A percentile compares a stretch with the other conserved stretches of the same genome.
phyloP scores from a whole-genome alignment of 1,140 invertebrate genomes.

The Laupala kohalensis region DNA sequence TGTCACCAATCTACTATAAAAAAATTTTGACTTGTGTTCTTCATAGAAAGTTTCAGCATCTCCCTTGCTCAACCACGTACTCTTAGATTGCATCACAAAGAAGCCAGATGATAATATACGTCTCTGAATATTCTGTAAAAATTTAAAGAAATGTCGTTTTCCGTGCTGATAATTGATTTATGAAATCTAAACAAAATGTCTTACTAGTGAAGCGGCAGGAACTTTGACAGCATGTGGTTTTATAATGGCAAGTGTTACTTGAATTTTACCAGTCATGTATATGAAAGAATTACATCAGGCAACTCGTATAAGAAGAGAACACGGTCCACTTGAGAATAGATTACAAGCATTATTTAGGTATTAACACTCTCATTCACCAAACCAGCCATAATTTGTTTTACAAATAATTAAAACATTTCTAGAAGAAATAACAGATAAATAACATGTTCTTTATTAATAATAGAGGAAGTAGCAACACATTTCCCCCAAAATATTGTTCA shows the following conservation, averaged over 20 bases:
- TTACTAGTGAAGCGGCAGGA: constrained; percentile 43
- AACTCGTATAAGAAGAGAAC: too few relatives aligned
- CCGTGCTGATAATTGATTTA: neutral
- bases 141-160: neutral
- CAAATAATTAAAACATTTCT: too few relatives aligned
- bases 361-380: too few relatives aligned
- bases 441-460: too few relatives aligned
- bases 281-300: too few relatives aligned
- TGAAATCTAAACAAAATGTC: neutral
- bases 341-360: too few relatives aligned
- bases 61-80: constrained; percentile 41
- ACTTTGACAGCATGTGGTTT: constrained; percentile 61
- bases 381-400: too few relatives aligned
- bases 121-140: constrained; percentile 43
- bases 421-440: too few relatives aligned
- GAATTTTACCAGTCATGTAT: too few relatives aligned
- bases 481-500: too few relatives aligned
- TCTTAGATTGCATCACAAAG: constrained; percentile 55
- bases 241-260: constrained; percentile 50
- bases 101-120: constrained; percentile 59
- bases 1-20: constrained; percentile 70
- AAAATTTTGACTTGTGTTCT: constrained; percentile 76
- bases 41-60: constrained; percentile 66
- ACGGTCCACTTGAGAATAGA: too few relatives aligned
- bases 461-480: too few relatives aligned